A percentile compares a stretch with the other conserved stretches of the same genome.
phyloP scores from a whole-genome alignment of 2,113 vertebrate genomes.

The Castor canadensis region DNA sequence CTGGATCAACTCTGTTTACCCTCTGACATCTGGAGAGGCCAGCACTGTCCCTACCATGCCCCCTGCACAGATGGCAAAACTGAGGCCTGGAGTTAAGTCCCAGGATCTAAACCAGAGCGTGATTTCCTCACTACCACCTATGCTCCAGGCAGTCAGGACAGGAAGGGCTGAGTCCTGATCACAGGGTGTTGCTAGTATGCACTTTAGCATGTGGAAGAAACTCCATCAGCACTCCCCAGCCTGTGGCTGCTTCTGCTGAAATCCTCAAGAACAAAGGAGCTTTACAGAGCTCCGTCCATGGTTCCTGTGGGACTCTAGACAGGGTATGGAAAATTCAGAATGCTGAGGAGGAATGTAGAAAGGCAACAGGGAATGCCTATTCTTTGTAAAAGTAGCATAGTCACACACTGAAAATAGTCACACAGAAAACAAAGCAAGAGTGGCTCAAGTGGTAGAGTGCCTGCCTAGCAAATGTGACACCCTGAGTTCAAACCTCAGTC shows the following conservation, averaged over 20 bases:
- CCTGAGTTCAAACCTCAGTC: too few relatives aligned
- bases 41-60: not conserved
- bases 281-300: not conserved
- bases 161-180: not conserved
- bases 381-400: not conserved
- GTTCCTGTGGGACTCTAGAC: not conserved
- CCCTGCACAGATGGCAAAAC: not conserved
- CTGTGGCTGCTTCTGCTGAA: fast-evolving
- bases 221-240: not conserved
- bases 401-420: not conserved
- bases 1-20: not conserved
- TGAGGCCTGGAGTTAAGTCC: not conserved
- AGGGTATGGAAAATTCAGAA: fast-evolving
- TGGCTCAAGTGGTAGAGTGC: too few relatives aligned
- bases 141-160: not conserved
- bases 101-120: not conserved
- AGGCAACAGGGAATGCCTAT: not conserved
- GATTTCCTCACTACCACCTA: not conserved
- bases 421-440: too few relatives aligned
- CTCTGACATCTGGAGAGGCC: not conserved
- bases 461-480: too few relatives aligned
- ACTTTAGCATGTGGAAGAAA: not conserved
- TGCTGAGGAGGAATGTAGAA: not conserved
- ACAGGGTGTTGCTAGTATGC: not conserved
- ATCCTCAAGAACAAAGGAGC: not conserved